A percentile compares a stretch with the other conserved stretches of the same genome.
Evolutionary conservation across 1,140 invertebrate species (phyloP).

Genomic region (Thereuonema tuberculata): DNA sequence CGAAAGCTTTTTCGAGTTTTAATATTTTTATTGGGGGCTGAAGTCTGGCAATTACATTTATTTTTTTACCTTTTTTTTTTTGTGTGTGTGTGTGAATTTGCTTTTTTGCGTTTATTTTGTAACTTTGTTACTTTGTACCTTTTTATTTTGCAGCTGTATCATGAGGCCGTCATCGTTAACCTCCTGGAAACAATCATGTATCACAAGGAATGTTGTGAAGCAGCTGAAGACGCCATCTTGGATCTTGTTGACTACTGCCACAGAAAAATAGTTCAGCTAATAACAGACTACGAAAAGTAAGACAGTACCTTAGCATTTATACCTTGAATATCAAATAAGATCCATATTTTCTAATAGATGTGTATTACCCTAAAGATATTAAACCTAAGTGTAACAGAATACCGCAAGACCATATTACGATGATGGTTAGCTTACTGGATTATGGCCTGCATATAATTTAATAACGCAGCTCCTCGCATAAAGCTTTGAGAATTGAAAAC

Average conservation of each 20-base stretch:
- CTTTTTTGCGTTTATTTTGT: no score
- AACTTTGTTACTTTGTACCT: background rate
- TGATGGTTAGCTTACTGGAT: no score
- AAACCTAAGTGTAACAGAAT: no score
- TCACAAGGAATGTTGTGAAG: slow-evolving; percentile 2
- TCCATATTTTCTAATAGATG: no score
- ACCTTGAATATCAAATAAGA: no score
- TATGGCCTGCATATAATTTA: no score
- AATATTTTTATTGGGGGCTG: background rate
- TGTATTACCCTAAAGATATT: no score
- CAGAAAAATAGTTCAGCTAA: background rate
- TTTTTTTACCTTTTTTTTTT: background rate
- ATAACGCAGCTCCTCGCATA: no score
- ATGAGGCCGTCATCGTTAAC: background rate
- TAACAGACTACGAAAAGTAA: background rate
- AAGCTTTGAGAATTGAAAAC: no score
- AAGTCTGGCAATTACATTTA: background rate
- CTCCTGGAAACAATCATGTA: slow-evolving; percentile 4
- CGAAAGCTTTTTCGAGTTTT: background rate
- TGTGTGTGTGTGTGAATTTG: background rate
- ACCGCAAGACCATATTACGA: no score
- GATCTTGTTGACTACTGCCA: slow-evolving; percentile 8
- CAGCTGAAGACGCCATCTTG: background rate
- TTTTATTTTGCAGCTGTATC: background rate
- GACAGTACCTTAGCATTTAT: no score